Evolutionary conservation across 2,113 vertebrate species (phyloP).

Genomic region (Tichodroma muraria): DNA sequence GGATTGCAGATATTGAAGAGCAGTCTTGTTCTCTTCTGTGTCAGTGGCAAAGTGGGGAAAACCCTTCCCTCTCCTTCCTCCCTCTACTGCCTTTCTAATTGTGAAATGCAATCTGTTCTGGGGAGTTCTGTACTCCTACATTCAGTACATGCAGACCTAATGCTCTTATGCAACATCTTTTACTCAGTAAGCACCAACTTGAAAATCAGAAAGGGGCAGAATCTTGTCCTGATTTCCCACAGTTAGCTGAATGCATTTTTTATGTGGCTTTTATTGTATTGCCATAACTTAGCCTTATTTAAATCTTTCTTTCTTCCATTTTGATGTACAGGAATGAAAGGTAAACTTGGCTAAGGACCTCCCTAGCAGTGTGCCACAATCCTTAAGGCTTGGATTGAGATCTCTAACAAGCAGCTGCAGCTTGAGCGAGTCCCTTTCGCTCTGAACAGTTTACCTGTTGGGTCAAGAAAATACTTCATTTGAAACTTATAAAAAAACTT

Average conservation of each 20-base stretch:
- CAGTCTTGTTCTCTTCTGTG: neutral
- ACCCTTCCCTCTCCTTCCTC: neutral
- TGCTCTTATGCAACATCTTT: conserved; percentile 6
- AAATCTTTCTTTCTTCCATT: neutral
- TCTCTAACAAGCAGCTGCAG: neutral
- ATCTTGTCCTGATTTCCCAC: neutral
- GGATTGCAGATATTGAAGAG: neutral
- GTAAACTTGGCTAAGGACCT: neutral
- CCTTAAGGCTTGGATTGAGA: neutral
- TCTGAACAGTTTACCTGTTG: neutral
- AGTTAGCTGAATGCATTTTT: neutral
- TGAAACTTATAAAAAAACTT: neutral
- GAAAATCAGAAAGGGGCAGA: neutral
- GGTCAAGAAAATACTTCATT: neutral
- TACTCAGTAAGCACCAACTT: neutral
- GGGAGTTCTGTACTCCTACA: neutral
- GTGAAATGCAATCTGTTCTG: neutral
- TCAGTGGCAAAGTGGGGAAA: neutral
- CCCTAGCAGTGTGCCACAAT: neutral
- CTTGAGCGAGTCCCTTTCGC: neutral
- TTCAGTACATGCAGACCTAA: neutral
- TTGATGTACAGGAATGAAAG: neutral
- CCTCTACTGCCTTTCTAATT: neutral
- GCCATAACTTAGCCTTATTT: neutral
- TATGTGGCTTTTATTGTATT: neutral